These are phyloP conservation scores for Amphibalanus amphitrite DNA, from an alignment of 1,140 invertebrate genomes.

Conservation along the genomic window DNA sequence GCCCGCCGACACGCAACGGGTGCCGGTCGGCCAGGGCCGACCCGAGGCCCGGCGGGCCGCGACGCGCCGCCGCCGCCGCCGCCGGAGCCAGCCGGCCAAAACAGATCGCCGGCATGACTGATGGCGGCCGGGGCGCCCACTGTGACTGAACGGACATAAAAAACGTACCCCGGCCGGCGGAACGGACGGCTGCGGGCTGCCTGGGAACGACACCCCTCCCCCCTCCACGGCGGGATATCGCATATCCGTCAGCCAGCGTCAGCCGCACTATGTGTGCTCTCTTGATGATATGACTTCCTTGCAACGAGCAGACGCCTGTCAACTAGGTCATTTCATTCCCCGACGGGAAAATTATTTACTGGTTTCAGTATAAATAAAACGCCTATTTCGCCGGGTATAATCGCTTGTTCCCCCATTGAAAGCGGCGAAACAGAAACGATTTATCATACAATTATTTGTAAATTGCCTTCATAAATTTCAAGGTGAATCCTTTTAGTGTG, in stretches of 20 bases:
- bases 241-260: not conserved
- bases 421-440: not conserved
- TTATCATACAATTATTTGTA: constrained; percentile 1
- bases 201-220: not conserved
- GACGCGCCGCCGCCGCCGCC: too few relatives aligned
- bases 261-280: not conserved
- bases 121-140: not conserved
- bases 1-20: too few relatives aligned
- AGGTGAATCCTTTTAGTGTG: not conserved
- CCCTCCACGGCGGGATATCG: not conserved
- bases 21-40: not conserved
- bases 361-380: not conserved
- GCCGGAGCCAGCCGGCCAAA: not conserved
- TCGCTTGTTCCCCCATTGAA: not conserved
- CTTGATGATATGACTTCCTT: not conserved
- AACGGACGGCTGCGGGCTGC: not conserved
- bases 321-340: not conserved
- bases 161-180: not conserved
- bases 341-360: not conserved
- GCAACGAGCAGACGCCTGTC: not conserved
- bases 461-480: not conserved
- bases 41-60: too few relatives aligned
- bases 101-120: not conserved
- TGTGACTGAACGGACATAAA: not conserved
- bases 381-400: not conserved